These are phyloP conservation scores for Cataglyphis hispanica DNA, from an alignment of 1,140 invertebrate genomes.

Conservation along the genomic window DNA sequence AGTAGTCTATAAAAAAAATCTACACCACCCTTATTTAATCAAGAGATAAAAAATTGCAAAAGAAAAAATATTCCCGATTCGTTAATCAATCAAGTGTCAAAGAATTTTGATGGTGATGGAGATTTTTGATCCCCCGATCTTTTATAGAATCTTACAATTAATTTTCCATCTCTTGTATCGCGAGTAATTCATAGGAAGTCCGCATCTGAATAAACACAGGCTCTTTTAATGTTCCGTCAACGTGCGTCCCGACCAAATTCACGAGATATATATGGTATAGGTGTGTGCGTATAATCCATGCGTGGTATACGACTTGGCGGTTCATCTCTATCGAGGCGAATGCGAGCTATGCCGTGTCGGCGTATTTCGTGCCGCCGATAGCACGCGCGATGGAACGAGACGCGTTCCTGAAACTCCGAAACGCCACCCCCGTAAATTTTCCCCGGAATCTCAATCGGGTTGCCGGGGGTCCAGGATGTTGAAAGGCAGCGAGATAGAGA, in stretches of 20 bases:
- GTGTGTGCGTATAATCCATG: neutral
- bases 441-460: conserved; percentile 47
- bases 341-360: conserved; percentile 62
- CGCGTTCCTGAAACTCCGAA: conserved; percentile 71
- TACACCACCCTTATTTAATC: neutral
- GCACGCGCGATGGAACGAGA: conserved; percentile 66
- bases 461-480: neutral
- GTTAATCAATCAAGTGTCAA: too few relatives aligned
- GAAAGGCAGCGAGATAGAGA: neutral
- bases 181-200: neutral
- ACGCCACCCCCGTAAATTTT: conserved; percentile 66
- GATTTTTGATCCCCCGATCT: neutral
- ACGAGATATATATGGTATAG: neutral
- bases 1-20: conserved; percentile 8
- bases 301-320: conserved; percentile 24
- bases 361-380: conserved; percentile 69
- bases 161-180: neutral
- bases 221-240: too few relatives aligned
- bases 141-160: neutral
- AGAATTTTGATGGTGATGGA: too few relatives aligned
- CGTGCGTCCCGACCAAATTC: neutral
- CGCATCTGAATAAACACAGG: neutral
- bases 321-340: conserved; percentile 68
- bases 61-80: neutral
- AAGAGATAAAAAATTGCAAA: neutral